phyloP scores from a whole-genome alignment of 1,140 invertebrate species.

The Pogonognathellus flavescens region DNA sequence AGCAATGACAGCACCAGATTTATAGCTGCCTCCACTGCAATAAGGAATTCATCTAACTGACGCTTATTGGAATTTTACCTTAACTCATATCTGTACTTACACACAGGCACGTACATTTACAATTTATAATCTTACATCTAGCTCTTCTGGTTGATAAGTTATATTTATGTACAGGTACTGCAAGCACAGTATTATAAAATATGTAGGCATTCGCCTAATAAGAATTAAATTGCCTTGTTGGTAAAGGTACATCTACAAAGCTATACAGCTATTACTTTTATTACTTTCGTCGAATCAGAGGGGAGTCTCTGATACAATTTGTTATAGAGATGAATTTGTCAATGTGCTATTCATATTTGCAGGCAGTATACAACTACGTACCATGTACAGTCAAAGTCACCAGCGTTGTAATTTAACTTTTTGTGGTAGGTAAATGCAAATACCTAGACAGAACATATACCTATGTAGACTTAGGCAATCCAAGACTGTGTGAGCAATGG shows the following conservation, averaged over 20 bases:
- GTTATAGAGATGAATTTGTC: neutral
- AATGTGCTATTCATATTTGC: neutral
- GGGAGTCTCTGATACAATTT: neutral
- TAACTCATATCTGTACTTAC: no score
- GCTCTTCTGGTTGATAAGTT: no score
- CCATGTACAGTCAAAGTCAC: neutral
- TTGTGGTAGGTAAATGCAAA: neutral
- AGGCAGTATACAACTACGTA: neutral
- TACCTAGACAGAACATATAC: neutral
- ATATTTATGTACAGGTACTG: neutral
- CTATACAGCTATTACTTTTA: neutral
- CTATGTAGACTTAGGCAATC: neutral
- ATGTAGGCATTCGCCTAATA: neutral
- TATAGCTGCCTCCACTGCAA: no score
- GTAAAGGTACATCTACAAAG: neutral
- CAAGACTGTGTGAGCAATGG: no score
- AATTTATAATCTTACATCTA: no score
- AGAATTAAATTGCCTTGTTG: neutral
- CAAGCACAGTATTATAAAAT: neutral
- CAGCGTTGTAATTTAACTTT: neutral
- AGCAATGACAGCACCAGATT: no score
- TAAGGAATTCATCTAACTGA: no score
- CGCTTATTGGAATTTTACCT: no score
- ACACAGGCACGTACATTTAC: no score
- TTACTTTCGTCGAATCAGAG: neutral